Evolutionary conservation across 2,888 invertebrate species (phyloP).

Genomic region (Marasmarcha lunaedactyla): DNA sequence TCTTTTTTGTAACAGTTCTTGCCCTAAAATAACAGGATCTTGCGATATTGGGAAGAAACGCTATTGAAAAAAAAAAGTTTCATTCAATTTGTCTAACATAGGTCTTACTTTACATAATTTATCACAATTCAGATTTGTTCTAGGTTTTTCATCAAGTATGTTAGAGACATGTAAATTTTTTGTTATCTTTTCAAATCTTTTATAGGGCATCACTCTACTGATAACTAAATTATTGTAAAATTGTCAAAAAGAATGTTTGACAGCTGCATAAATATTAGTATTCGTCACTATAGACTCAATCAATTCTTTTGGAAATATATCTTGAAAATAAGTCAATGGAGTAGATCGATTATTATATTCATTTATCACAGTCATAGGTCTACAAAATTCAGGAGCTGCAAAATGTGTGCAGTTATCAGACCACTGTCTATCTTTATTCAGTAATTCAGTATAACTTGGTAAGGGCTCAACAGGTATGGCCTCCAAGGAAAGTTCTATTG

Average conservation of each 20-base stretch:
- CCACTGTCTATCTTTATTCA: no score
- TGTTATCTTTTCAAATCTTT: conserved; percentile 9
- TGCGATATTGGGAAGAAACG: background rate
- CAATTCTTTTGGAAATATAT: conserved; percentile 9
- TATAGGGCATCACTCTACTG: conserved; percentile 8
- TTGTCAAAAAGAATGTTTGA: conserved; percentile 8
- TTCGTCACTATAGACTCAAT: conserved; percentile 9
- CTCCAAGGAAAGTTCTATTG: no score
- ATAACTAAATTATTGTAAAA: conserved; percentile 12
- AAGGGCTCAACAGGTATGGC: no score
- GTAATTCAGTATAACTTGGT: no score
- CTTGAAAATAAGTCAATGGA: conserved; percentile 7
- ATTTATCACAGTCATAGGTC: background rate
- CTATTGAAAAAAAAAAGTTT: conserved; percentile 6
- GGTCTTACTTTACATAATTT: conserved; percentile 11
- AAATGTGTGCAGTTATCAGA: no score
- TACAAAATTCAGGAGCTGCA: no score
- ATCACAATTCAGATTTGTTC: conserved; percentile 1
- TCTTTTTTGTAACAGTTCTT: no score
- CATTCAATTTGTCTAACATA: conserved; percentile 4
- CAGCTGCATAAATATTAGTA: conserved; percentile 11
- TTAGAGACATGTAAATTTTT: conserved; percentile 7
- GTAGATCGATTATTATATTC: conserved; percentile 9
- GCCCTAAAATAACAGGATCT: no score
- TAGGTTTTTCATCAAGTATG: background rate